Evolutionary conservation across 2,113 vertebrate species (phyloP), one percentile per base, ranked within the genome.

Genomic region (Empidonax alnorum): DNA sequence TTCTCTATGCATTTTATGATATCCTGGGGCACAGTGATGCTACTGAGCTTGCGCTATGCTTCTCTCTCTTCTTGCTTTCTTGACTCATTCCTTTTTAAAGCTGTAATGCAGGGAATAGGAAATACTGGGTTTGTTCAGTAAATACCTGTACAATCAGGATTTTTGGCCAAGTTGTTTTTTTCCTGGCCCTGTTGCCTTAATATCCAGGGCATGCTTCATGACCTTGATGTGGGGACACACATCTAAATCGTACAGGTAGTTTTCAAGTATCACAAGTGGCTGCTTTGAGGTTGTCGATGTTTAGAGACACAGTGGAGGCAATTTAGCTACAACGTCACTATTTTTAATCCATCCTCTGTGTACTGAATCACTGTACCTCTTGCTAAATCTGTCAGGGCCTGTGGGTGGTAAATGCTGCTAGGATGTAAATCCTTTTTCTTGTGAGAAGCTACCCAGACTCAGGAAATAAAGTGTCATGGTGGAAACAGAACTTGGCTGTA

Each of bases 291-390:
- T 47, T 89, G 49, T 88, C 23, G 1, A 66, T 69, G 31, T 42
- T 39, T 46, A 75, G 81, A 94, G 78, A 77, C 63, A 65, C 56
- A 42, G 81, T 50, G 89, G 73, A 94, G 56, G 65, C 86, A 95
- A 75, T 55, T 95, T 87, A 95, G 92, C 81, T 39, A 71, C 89
- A 62, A 74, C 12, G 30, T 78, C 83, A 91, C 97, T 97, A 97
- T 97, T 97, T 97, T 97, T 97, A 97, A 97, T 95, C 95, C 72
- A 87, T 95, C 94, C 65, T 90, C 87, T 84, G 9, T 61, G 85
- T 97, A 94, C 96, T 97, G 98, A 97, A 96, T 98, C 97, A 97
- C 78, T 56, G 63, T 80, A 92, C 79, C 87, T 94, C 94, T 78
- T 94, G 95, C 97, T 98, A 97, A 97, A 96, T 97, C 93, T 78